Evolutionary conservation across 2,113 vertebrate species (phyloP).

Genomic region (Pimephales promelas): DNA sequence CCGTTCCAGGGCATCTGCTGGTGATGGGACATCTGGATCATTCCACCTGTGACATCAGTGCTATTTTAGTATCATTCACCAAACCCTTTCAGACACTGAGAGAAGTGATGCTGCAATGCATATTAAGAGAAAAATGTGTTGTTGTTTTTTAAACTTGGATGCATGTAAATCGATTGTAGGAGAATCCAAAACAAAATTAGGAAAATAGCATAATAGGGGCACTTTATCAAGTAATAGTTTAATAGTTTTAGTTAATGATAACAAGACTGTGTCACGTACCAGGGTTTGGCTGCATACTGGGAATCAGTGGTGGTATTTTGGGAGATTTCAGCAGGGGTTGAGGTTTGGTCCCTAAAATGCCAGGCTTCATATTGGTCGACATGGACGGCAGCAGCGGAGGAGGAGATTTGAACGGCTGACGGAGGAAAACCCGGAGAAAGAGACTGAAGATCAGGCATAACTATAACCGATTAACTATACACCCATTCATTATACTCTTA

Average conservation of each 20-base stretch:
- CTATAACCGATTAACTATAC: not conserved
- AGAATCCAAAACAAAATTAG: too few relatives aligned
- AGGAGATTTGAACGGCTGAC: constrained; percentile 50
- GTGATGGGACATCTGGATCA: constrained; percentile 61
- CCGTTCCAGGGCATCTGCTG: constrained; percentile 55
- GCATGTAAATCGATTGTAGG: too few relatives aligned
- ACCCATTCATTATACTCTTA: not conserved
- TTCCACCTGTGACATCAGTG: constrained; percentile 51
- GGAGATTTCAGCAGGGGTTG: constrained; percentile 61
- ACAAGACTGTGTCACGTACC: constrained; percentile 37
- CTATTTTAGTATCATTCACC: too few relatives aligned
- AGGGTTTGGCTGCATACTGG: constrained; percentile 60
- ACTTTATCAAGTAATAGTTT: not conserved
- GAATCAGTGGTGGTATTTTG: constrained; percentile 63
- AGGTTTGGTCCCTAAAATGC: constrained; percentile 55
- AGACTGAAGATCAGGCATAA: not conserved
- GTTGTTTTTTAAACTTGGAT: too few relatives aligned
- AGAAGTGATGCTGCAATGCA: too few relatives aligned
- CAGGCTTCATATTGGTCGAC: constrained; percentile 48
- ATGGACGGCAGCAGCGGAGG: constrained; percentile 59
- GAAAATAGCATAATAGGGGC: too few relatives aligned
- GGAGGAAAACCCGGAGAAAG: not conserved
- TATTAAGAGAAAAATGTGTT: too few relatives aligned
- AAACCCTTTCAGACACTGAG: too few relatives aligned
- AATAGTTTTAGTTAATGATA: not conserved